Evolutionary conservation across 2,113 vertebrate species (phyloP), one percentile per base, ranked within the genome.

Genomic region (Progne subis): DNA sequence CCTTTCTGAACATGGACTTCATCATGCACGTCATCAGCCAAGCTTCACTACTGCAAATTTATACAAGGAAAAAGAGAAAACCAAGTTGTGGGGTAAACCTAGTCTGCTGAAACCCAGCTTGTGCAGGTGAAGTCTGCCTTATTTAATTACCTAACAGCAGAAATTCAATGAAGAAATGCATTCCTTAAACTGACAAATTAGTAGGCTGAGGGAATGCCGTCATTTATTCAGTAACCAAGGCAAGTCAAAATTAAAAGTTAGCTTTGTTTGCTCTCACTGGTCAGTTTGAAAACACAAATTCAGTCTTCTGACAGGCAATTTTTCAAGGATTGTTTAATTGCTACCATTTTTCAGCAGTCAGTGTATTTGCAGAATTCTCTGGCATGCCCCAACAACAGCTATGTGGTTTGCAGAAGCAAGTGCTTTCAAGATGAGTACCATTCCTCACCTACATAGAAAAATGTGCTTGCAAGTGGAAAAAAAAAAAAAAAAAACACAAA

Each of bases 401-500:
- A 59, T 43, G 14, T 5, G 4, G 77, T 94, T 95, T 88, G 70
- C 77, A 90, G 82, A 90, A 69, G 74, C 4, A 2, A 84, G 31
- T 70, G 60, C 43, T 95, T 93, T 91, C 76, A 65, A 88, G 56
- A 96, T 64, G 61, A 92, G 25, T 80, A 64, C 68, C 95, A 97
- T 97, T 97, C 92, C 96, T 96, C 96, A 97, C 96, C 92, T 96
- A 97, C 69, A 79, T 8, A 95, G 53, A 82, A 97, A 95, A 97
- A 96, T 94, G 76, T 57, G 43, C 69, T 81, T 29, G 23, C 26
- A 63, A 87, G 47, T 64, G 4, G 56, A 64, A 70, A 77, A 72
- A 50, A 85, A 59, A 59, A 56, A 56, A 55, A 55, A 53, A 53
- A 14, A 49, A 49, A 37, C 7, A 37, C 7, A 37, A 37, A 37